phyloP scores from a whole-genome alignment of 2,888 invertebrate species.

The Drosophila mettleri region DNA sequence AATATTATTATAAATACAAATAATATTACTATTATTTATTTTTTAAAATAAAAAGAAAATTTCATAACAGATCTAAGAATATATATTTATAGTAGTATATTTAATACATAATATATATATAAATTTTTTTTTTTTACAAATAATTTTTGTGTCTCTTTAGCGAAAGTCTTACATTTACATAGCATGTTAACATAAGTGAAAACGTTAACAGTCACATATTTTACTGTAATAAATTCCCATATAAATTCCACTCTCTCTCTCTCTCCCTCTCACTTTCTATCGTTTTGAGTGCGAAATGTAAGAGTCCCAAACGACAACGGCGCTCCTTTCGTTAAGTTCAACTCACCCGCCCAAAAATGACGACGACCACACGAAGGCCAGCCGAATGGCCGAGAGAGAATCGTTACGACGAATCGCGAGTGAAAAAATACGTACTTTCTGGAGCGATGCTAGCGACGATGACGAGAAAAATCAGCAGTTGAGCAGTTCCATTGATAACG shows the following conservation, averaged over 20 bases:
- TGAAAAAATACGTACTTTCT: slow-evolving; percentile 49
- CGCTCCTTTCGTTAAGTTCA: slow-evolving; percentile 60
- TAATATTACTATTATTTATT: not conserved
- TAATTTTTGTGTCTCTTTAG: too few relatives aligned
- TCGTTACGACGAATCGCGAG: slow-evolving; percentile 19
- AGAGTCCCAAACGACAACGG: not conserved
- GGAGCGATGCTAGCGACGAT: slow-evolving; percentile 75
- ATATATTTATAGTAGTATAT: too few relatives aligned
- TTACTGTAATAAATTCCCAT: slow-evolving; percentile 14
- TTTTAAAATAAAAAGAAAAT: too few relatives aligned
- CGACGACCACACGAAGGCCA: slow-evolving; percentile 25
- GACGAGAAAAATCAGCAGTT: slow-evolving; percentile 82
- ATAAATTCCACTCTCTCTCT: not conserved
- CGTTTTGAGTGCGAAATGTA: not conserved
- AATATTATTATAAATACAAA: not conserved
- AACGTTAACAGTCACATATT: not conserved
- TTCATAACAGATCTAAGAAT: too few relatives aligned
- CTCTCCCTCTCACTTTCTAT: not conserved
- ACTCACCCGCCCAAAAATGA: slow-evolving; percentile 33
- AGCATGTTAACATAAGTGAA: not conserved
- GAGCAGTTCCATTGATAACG: slow-evolving; percentile 83
- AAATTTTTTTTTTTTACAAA: too few relatives aligned
- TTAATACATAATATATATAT: too few relatives aligned
- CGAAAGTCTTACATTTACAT: not conserved
- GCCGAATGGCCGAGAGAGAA: slow-evolving; percentile 43